A percentile compares a stretch with the other conserved stretches of the same genome.
These are phyloP conservation scores for Boloria euphrosyne DNA, from an alignment of 2,888 invertebrate genomes.

Conservation along the genomic window DNA sequence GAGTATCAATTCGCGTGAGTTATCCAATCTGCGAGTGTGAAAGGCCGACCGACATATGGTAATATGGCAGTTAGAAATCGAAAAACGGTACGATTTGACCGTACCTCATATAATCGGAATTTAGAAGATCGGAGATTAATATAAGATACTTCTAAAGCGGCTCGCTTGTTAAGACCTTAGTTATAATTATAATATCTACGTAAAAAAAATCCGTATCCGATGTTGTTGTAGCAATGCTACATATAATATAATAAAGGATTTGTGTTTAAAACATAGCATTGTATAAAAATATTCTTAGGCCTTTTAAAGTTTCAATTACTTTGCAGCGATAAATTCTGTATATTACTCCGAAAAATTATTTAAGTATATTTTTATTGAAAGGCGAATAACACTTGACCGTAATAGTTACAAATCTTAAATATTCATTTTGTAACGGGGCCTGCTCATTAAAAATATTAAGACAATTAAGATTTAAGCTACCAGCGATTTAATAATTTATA, in stretches of 20 bases:
- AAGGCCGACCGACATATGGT: slow-evolving; percentile 70
- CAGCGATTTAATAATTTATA: slow-evolving; percentile 4
- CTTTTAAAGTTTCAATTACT: too few species aligned
- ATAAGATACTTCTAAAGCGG: too few species aligned
- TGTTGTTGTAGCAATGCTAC: too few species aligned
- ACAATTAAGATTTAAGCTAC: slow-evolving; percentile 20
- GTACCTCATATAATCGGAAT: slow-evolving; percentile 40
- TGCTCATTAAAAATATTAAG: slow-evolving; percentile 17
- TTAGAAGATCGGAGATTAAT: not conserved
- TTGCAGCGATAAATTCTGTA: too few species aligned
- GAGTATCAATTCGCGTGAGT: slow-evolving; percentile 53
- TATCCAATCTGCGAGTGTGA: slow-evolving; percentile 68
- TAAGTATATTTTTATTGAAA: too few species aligned
- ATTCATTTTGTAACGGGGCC: slow-evolving; percentile 24
- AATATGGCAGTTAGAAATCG: slow-evolving; percentile 74
- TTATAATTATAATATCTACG: too few species aligned
- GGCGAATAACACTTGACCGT: slow-evolving; percentile 11
- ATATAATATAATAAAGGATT: not conserved
- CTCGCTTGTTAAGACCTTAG: too few species aligned
- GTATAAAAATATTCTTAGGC: too few species aligned
- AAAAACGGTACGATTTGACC: slow-evolving; percentile 52
- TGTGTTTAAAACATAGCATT: not conserved
- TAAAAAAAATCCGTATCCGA: too few species aligned
- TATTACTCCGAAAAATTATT: too few species aligned
- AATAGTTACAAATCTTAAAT: slow-evolving; percentile 17